These are phyloP conservation scores for Scotopteryx bipunctaria DNA, from an alignment of 2,888 invertebrate genomes.

Conservation along the genomic window DNA sequence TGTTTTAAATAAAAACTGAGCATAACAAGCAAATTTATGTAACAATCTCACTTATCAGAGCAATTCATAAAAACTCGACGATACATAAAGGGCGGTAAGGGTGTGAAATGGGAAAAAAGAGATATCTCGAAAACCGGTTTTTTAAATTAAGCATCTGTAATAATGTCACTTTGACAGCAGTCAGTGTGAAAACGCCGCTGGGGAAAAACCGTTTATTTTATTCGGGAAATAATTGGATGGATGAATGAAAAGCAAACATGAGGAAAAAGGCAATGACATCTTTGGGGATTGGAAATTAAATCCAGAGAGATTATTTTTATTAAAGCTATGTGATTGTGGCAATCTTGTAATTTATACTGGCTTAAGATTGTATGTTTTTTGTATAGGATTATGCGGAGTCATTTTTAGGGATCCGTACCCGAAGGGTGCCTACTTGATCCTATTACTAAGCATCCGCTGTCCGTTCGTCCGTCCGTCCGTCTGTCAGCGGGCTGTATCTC, in stretches of 20 bases:
- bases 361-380: too few relatives aligned
- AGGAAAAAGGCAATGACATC: neutral
- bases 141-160: conserved; percentile 9
- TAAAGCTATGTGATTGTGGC: neutral
- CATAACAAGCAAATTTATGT: neutral
- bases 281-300: neutral
- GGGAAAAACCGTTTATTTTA: neutral
- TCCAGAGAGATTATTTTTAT: neutral
- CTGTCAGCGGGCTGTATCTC: too few relatives aligned
- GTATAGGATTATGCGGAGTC: too few relatives aligned
- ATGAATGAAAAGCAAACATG: neutral
- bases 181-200: conserved; percentile 8
- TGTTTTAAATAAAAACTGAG: too few relatives aligned
- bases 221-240: conserved; percentile 2
- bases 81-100: conserved; percentile 7
- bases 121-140: conserved; percentile 5
- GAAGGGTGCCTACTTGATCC: too few relatives aligned
- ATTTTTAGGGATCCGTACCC: too few relatives aligned
- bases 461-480: too few relatives aligned
- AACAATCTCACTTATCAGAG: conserved; percentile 8
- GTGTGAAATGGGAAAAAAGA: conserved; percentile 7
- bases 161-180: conserved; percentile 11
- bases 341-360: too few relatives aligned
- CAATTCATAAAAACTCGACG: conserved; percentile 6
- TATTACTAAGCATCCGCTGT: too few relatives aligned